Evolutionary conservation across 37 sponge, comb jelly and placozoan species (phyloP).

Genomic region (Dysidea cf. avara): DNA sequence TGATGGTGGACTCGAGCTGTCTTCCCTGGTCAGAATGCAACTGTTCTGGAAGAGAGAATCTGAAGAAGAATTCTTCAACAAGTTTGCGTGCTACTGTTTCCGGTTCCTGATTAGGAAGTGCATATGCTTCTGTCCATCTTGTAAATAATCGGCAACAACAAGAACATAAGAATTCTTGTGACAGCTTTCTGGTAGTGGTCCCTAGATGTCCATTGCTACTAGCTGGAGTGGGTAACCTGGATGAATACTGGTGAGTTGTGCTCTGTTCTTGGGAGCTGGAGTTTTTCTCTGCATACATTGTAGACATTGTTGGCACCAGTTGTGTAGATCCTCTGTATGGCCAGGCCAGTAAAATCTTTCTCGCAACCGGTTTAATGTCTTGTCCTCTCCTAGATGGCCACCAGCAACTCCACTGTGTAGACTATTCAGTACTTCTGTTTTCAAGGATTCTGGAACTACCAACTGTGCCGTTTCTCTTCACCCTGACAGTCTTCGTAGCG

Average conservation of each 20-base stretch:
- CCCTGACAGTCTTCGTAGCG: not conserved
- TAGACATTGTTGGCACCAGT: not conserved
- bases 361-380: slow-evolving; percentile 1
- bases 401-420: not conserved
- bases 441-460: not conserved
- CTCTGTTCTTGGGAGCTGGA: not conserved
- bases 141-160: slow-evolving; percentile 18
- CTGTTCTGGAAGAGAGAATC: slow-evolving; percentile 20
- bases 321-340: not conserved
- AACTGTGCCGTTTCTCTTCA: not conserved
- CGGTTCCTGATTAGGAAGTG: slow-evolving; percentile 29
- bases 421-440: not conserved
- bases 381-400: slow-evolving; percentile 19
- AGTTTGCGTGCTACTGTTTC: slow-evolving; percentile 1
- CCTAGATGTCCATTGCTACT: slow-evolving; percentile 22
- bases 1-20: slow-evolving; percentile 3
- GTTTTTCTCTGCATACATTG: not conserved
- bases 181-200: slow-evolving; percentile 4
- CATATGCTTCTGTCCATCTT: slow-evolving; percentile 16
- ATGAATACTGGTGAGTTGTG: not conserved
- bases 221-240: slow-evolving; percentile 15
- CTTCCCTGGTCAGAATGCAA: slow-evolving; percentile 6
- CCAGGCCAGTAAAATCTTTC: slow-evolving; percentile 31
- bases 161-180: slow-evolving; percentile 1
- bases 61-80: slow-evolving; percentile 6